Conservation (phyloP, 2,113 vertebrate species). For the Microcebus jonahi region DNA sequence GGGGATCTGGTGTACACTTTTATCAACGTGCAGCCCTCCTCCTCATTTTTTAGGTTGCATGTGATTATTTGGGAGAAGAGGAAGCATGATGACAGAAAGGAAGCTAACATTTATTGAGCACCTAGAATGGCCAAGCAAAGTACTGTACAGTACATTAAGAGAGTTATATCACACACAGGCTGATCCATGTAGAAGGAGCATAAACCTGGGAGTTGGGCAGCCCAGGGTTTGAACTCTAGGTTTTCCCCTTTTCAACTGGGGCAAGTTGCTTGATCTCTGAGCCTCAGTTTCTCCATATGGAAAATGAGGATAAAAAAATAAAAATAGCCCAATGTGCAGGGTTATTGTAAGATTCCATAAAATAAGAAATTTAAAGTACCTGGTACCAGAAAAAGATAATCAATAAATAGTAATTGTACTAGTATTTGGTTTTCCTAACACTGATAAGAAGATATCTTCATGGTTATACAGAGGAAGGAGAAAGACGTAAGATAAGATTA, state of each 20-base stretch:
- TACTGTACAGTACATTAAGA: background rate
- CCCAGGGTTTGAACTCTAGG: background rate
- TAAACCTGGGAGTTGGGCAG: background rate
- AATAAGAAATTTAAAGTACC: background rate
- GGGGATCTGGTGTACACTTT: background rate
- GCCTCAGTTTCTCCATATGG: background rate
- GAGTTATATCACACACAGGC: background rate
- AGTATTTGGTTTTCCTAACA: background rate
- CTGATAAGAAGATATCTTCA: background rate
- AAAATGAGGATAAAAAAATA: background rate
- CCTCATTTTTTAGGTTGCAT: background rate
- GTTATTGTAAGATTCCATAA: slow-evolving; percentile 3
- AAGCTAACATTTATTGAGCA: background rate
- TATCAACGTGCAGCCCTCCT: background rate
- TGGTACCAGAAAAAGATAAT: background rate
- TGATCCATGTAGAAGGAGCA: background rate
- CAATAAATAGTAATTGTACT: background rate
- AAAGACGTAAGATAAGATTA: background rate
- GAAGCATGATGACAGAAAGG: background rate
- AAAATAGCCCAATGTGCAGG: background rate
- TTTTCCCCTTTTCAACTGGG: background rate
- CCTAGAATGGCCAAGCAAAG: background rate
- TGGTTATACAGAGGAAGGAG: background rate
- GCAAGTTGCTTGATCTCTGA: background rate
- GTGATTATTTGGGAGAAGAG: background rate